These are phyloP conservation scores for Brachyhypopomus gauderio DNA, from an alignment of 2,113 vertebrate genomes.

Conservation along the genomic window DNA sequence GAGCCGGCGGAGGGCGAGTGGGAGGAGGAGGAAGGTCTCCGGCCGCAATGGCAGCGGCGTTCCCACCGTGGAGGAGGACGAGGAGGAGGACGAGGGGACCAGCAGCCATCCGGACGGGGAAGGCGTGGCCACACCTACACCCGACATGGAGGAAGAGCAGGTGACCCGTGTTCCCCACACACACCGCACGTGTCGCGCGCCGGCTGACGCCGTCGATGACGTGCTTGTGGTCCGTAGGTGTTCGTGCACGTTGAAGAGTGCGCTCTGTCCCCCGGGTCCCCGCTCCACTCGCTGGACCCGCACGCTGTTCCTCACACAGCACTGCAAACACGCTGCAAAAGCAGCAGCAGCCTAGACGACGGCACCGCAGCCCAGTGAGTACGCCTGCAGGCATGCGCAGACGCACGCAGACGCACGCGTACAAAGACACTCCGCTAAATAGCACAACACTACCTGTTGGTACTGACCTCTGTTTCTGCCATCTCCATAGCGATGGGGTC, in stretches of 20 bases:
- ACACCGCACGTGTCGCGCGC: conserved; percentile 10
- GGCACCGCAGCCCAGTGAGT: conserved; percentile 50
- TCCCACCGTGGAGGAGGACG: conserved; percentile 83
- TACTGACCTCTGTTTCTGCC: background rate
- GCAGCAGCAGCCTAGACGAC: conserved; percentile 38
- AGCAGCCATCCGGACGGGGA: conserved; percentile 54
- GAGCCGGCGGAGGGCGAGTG: conserved; percentile 66
- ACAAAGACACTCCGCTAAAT: no score
- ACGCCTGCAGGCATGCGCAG: background rate
- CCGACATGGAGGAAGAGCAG: conserved; percentile 44
- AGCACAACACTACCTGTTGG: background rate
- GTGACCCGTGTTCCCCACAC: background rate
- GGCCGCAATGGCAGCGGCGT: conserved; percentile 67
- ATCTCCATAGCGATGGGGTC: conserved; percentile 20
- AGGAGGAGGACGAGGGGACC: conserved; percentile 74
- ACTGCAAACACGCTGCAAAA: background rate
- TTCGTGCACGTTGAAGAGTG: conserved; percentile 59
- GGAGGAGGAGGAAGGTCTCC: conserved; percentile 66
- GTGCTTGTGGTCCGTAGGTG: no score
- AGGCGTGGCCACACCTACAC: conserved; percentile 51
- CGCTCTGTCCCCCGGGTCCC: conserved; percentile 10
- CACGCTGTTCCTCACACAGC: no score
- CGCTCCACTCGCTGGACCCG: no score
- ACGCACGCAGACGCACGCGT: background rate
- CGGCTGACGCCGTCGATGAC: no score